Evolutionary conservation across 2,113 vertebrate genomes (phyloP).

Genomic region (Alces alces): DNA sequence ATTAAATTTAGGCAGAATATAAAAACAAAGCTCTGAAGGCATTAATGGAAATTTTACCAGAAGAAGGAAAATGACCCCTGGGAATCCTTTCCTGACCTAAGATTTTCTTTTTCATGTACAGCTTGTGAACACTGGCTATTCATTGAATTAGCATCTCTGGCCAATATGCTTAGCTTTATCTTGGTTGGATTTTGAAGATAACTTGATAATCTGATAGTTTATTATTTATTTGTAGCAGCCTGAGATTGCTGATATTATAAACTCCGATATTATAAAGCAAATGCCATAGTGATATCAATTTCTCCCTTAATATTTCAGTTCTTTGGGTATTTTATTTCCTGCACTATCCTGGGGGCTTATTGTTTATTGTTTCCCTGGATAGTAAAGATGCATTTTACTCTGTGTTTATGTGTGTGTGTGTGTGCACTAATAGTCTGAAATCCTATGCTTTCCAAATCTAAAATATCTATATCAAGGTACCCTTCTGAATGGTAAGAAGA

Average conservation of each 20-base stretch:
- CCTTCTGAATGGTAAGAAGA: not conserved
- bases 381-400: not conserved
- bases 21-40: not conserved
- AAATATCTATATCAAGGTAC: not conserved
- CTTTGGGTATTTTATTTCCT: slow-evolving; percentile 22
- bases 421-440: not conserved
- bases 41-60: not conserved
- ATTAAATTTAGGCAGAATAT: not conserved
- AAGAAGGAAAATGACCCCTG: not conserved
- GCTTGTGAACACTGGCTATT: not conserved
- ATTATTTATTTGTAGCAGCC: not conserved
- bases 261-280: slow-evolving; percentile 25
- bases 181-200: not conserved
- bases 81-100: not conserved
- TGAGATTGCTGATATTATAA: not conserved
- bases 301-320: not conserved
- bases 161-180: not conserved
- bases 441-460: not conserved
- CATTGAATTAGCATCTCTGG: not conserved
- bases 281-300: not conserved
- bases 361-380: not conserved
- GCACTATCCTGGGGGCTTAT: not conserved
- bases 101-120: not conserved
- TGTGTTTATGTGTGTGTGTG: not conserved
- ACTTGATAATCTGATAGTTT: not conserved